phyloP scores from a whole-genome alignment of 2,797 vertebrate species.

The Eremophila alpestris region DNA sequence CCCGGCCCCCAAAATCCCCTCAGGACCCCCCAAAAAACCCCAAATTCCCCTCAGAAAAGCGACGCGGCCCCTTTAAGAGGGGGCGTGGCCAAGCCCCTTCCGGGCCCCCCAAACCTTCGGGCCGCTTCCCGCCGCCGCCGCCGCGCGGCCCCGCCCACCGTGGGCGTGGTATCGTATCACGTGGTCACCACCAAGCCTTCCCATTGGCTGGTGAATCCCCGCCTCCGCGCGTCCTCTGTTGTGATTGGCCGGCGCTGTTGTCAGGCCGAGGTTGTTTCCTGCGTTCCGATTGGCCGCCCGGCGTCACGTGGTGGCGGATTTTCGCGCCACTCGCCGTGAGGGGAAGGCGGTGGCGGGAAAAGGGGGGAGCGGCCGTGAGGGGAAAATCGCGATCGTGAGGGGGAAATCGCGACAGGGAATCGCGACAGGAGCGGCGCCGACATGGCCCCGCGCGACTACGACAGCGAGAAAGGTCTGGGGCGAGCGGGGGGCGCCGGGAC shows the following conservation, averaged over 20 bases:
- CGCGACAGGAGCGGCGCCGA: not conserved
- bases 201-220: fast-evolving
- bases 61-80: not conserved
- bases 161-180: not conserved
- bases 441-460: not conserved
- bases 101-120: not conserved
- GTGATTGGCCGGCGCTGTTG: fast-evolving
- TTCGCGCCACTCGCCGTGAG: not conserved
- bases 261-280: fast-evolving
- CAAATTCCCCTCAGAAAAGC: not conserved
- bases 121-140: not conserved
- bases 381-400: not conserved
- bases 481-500: fast-evolving
- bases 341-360: not conserved
- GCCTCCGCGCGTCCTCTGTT: too few relatives aligned
- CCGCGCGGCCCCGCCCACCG: too few relatives aligned
- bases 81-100: not conserved
- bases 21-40: not conserved
- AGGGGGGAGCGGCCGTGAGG: not conserved
- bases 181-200: fast-evolving
- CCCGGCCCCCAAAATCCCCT: not conserved
- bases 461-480: not conserved
- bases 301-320: not conserved
- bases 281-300: not conserved
- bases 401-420: not conserved